Conservation (phyloP, 2,888 invertebrate genomes). For the Aphelenchoides bicaudatus region DNA sequence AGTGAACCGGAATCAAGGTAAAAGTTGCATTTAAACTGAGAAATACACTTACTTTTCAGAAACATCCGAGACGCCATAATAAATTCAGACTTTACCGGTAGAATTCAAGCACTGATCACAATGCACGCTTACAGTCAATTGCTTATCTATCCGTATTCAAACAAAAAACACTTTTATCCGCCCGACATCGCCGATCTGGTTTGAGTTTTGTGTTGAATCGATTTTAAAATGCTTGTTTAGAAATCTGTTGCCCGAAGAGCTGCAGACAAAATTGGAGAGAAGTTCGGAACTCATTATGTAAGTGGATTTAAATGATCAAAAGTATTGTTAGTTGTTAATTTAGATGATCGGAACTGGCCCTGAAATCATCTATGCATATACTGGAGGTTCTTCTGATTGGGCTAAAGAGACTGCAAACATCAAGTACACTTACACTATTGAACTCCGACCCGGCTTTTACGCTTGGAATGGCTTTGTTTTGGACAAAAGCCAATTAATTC, state of each 20-base stretch:
- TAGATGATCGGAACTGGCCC: conserved; percentile 54
- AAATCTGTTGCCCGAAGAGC: conserved; percentile 53
- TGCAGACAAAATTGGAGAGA: conserved; percentile 45
- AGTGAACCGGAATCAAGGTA: conserved; percentile 56
- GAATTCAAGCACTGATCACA: conserved; percentile 54
- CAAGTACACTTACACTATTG: conserved; percentile 58
- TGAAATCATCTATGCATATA: conserved; percentile 58
- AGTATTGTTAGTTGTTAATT: not conserved
- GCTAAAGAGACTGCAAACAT: conserved; percentile 55
- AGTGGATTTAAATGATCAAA: not conserved
- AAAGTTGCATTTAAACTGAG: not conserved
- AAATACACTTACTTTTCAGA: conserved; percentile 29
- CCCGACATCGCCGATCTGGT: conserved; percentile 56
- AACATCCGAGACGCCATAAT: conserved; percentile 50
- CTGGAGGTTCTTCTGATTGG: conserved; percentile 58
- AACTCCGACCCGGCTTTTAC: conserved; percentile 45
- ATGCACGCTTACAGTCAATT: conserved; percentile 58
- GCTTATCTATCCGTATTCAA: conserved; percentile 59
- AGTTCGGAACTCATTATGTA: conserved; percentile 56
- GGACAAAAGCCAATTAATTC: conserved; percentile 49
- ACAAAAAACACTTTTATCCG: conserved; percentile 50
- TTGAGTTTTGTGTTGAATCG: conserved; percentile 7
- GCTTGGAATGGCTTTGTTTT: conserved; percentile 59
- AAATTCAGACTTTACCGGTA: conserved; percentile 36
- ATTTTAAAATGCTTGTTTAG: conserved; percentile 35